Evolutionary conservation across 2,888 invertebrate species (phyloP).

Genomic region (Cantharis nigra): DNA sequence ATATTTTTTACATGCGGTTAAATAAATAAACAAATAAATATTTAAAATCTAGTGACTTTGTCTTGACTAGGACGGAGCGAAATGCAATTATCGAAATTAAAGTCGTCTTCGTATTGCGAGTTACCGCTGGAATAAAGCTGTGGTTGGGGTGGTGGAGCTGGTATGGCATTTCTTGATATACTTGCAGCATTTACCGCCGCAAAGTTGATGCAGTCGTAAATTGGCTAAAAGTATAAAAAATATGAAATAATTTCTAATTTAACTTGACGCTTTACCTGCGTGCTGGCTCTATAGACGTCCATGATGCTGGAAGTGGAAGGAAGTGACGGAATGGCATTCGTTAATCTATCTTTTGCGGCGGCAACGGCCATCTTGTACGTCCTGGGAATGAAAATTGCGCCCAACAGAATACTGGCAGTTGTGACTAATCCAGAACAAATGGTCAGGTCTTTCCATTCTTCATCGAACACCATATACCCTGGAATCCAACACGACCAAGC

Average conservation of each 20-base stretch:
- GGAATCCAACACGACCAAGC: slow-evolving; percentile 68
- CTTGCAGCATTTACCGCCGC: slow-evolving; percentile 52
- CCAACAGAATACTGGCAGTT: slow-evolving; percentile 66
- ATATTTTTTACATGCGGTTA: neutral
- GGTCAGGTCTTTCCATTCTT: slow-evolving; percentile 62
- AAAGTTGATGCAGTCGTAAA: slow-evolving; percentile 64
- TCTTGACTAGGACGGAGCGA: slow-evolving; percentile 42
- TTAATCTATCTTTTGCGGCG: slow-evolving; percentile 64
- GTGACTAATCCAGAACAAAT: slow-evolving; percentile 65
- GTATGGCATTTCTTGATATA: slow-evolving; percentile 3
- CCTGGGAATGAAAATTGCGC: slow-evolving; percentile 69
- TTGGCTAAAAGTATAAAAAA: slow-evolving; percentile 53
- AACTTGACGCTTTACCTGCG: slow-evolving; percentile 45
- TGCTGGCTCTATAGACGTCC: slow-evolving; percentile 54
- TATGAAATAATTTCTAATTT: neutral
- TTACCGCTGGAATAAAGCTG: slow-evolving; percentile 45
- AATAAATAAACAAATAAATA: neutral
- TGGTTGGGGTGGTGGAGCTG: slow-evolving; percentile 8
- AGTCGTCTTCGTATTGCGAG: slow-evolving; percentile 46
- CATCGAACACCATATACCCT: slow-evolving; percentile 59
- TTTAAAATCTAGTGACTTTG: slow-evolving; percentile 53
- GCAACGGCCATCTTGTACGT: slow-evolving; percentile 71
- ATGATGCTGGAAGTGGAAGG: slow-evolving; percentile 54
- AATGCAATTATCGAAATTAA: slow-evolving; percentile 43
- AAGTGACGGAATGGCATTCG: slow-evolving; percentile 60